Evolutionary conservation across 2,888 invertebrate species (phyloP), one percentile per base, ranked within the genome.

Genomic region (Sminthurinus aureus): DNA sequence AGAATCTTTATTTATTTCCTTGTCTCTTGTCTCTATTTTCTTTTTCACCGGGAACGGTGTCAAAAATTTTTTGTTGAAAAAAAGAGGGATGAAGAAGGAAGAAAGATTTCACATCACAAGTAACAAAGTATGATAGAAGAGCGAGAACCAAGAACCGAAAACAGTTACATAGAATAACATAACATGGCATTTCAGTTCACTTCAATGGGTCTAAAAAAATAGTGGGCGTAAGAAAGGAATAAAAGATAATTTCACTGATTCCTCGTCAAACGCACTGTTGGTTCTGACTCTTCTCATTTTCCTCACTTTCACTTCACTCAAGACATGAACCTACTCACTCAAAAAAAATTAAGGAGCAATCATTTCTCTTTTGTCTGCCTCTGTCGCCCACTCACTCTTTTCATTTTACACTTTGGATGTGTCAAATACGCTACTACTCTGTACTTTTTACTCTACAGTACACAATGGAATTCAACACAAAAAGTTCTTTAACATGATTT

Each of bases 191-290:
- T 52, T 13, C 9, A 52, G 52, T 58, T 15, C 9, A 2, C 4
- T 58, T 38, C 38, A 38, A 6, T 11, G 58, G 18, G 58, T 58
- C 58, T n/a, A n/a, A n/a, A 58, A 18, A 38, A 38, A 13, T 11
- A 58, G 18, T 58, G 58, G 18, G 18, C 15, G 58, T 15, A 58
- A 58, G 1, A 18, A 58, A 58, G 58, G 9, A 58, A 58, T 15
- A 58, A 58, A 58, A 58, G 58, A 58, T 58, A 58, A 58, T 58
- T 58, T 58, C 58, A 58, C 58, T 58, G 58, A 58, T 58, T 58
- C 9, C 58, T 15, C 18, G 58, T 58, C 58, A 58, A 58, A 58
- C 58, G 18, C 13, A 58, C 18, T 58, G 58, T 9, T 58, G 13
- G 58, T 58, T 58, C 58, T 58, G 58, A 6, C 58, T 58, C 58